Base-by-base conservation (phyloP, 2,113 vertebrate species). In the Grus americana region DNA sequence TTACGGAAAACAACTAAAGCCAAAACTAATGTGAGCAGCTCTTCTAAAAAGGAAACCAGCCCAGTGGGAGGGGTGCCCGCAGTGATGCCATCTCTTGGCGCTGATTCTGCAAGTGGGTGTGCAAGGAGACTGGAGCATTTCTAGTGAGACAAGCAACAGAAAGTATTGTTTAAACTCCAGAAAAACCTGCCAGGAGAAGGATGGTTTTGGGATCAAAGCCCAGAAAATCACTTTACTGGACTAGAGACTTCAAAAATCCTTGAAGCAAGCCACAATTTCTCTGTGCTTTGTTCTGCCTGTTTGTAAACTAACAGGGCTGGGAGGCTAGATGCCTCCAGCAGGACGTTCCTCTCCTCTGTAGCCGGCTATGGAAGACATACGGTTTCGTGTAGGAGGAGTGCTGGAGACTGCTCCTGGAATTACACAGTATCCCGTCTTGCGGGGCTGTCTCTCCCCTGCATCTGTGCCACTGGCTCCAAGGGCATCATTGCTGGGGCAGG, bases 11-110 rank as follows among this genome's bases (percentile, higher is more conserved):
- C 71, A 92, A 70, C 52, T 82, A 55, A 89, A 87, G 86, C 84
- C 58, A 95, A 92, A 97, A 95, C 30, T 90, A 91, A 91, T 59
- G 58, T 85, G 84, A 87, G 62, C 66, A 90, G 61, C 78, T 92
- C 54, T 72, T 87, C 73, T 89, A 38, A 76, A 89, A 91, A 87
- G 62, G 62, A 96, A 93, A 89, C 9, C 70, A 90, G 42, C 73
- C 74, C 78, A 90, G 46, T 65, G 74, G 78, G 78, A 95, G 66
- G 90, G 32, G 46, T 91, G 70, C 78, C 84, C 21, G 1, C 50
- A 79, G 85, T 16, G 9, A 70, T 59, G 44, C 59, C 61, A 65
- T 74, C 66, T 90, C 81, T 70, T 79, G 66, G 72, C 30, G 5
- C 30, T 66, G 81, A 67, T 87, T 83, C 67, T 55, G 46, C 58